Base-by-base conservation (phyloP, 2,797 vertebrate species). In the Smutsia temminckii region DNA sequence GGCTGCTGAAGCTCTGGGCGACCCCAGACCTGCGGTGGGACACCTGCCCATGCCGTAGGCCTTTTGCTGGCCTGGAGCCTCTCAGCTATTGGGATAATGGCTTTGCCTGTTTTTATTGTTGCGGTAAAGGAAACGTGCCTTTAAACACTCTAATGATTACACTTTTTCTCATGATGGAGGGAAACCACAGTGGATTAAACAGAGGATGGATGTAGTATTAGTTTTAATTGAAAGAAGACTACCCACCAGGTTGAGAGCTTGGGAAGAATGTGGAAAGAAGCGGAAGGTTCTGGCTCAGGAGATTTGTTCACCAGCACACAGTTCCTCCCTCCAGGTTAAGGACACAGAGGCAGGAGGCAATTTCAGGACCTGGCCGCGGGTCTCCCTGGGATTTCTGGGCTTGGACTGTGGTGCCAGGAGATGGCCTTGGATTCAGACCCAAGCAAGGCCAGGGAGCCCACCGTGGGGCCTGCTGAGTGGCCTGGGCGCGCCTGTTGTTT, bases 381-480 rank as follows among this genome's bases (percentile, higher is more conserved):
- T 12, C 64, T 27, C 9, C 11, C 37, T 27, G 40, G 53, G 68
- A 16, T 61, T 25, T 72, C 46, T 25, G 55, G 16, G 2, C 55
- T 51, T 9, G 6, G 11, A 12, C 37, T 16, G 17, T 0, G 17
- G 29, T 18, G 37, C 25, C 53, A 29, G 72, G 32, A 75, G 21
- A 1, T 2, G 8, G 51, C 37, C 14, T 42, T 49, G 81, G 37
- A 64, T 3, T 71, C 20, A 21, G 10, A 49, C 32, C n/a, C 37
- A 21, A 2, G 57, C 37, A 34, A 71, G 4, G 42, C 37, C 12
- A 46, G 8, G 9, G 25, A 66, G 75, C 51, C 49, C 2, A 16
- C 4, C 1, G 32, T 6, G 20, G 12, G 53, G 25, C 8, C 53
- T 23, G 9, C 32, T 0, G 46, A 46, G 59, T 0, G 17, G 25